phyloP scores from a whole-genome alignment of 2,888 invertebrate species.

The Sisyra terminalis region DNA sequence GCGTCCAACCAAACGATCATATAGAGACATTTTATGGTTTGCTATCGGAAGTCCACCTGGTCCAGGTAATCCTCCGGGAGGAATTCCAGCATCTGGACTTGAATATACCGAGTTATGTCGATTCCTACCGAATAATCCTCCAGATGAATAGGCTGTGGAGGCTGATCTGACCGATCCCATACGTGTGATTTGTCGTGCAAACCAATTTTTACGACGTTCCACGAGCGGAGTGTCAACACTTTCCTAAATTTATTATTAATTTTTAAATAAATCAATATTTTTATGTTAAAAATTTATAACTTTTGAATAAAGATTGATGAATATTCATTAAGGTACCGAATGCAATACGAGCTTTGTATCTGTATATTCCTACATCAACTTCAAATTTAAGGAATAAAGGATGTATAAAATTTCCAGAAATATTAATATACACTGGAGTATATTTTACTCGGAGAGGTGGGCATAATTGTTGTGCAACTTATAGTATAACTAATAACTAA shows the following conservation, averaged over 20 bases:
- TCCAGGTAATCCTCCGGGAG: conserved; percentile 32
- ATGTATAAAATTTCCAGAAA: too few relatives aligned
- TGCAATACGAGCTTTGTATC: too few relatives aligned
- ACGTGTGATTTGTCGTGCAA: conserved; percentile 67
- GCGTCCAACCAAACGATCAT: conserved; percentile 67
- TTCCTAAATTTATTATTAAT: conserved; percentile 36
- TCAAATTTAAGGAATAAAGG: too few relatives aligned
- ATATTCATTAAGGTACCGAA: too few relatives aligned
- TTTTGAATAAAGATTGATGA: too few relatives aligned
- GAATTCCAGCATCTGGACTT: conserved; percentile 28
- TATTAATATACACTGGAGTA: too few relatives aligned
- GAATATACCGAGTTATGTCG: conserved; percentile 60
- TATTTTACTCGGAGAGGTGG: too few relatives aligned
- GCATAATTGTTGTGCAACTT: too few relatives aligned
- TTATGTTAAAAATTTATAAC: too few relatives aligned
- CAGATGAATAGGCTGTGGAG: conserved; percentile 71
- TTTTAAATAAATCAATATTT: neutral
- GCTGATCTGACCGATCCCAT: conserved; percentile 77
- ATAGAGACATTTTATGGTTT: conserved; percentile 58
- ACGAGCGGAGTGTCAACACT: conserved; percentile 81
- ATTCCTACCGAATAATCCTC: conserved; percentile 57
- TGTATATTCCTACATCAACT: too few relatives aligned
- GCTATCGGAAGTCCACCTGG: conserved; percentile 31
- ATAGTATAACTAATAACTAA: too few relatives aligned
- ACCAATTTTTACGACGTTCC: conserved; percentile 75